Percentiles rank a stretch among this genome's conserved stretches.
These are phyloP conservation scores for Corynorhinus townsendii DNA, from an alignment of 2,113 vertebrate species.

Conservation along the genomic window DNA sequence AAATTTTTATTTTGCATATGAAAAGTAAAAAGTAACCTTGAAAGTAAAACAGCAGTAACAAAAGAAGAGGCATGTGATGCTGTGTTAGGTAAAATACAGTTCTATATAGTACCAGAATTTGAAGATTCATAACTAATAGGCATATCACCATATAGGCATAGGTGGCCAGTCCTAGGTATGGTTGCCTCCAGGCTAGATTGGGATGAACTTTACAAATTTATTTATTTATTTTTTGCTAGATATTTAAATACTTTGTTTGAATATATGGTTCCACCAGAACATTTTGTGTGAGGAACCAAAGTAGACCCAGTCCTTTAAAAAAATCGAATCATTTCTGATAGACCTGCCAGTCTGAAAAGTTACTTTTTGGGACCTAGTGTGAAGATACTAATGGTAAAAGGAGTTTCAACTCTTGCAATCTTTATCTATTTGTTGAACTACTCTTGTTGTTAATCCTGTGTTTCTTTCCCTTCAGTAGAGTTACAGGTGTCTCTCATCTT, in stretches of 20 bases:
- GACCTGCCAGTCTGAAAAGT: not conserved
- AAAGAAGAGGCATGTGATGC: not conserved
- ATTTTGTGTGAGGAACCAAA: constrained; percentile 13
- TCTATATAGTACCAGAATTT: not conserved
- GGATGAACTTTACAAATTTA: not conserved
- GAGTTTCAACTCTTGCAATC: not conserved
- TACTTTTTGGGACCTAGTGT: not conserved
- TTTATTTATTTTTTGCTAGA: not conserved
- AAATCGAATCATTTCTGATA: constrained; percentile 13
- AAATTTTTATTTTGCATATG: not conserved
- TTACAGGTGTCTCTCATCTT: not conserved
- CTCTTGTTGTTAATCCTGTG: not conserved
- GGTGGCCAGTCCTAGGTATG: not conserved
- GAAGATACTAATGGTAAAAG: not conserved
- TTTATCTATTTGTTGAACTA: not conserved
- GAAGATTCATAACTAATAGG: not conserved
- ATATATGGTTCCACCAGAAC: not conserved
- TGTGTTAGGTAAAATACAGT: not conserved
- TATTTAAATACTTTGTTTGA: not conserved
- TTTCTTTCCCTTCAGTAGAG: not conserved
- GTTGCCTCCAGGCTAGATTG: not conserved
- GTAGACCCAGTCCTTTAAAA: not conserved
- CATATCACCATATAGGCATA: not conserved
- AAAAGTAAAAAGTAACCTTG: constrained; percentile 16
- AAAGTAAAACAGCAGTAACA: constrained; percentile 1